phyloP scores from a whole-genome alignment of 2,113 vertebrate species.

The Cebus imitator region DNA sequence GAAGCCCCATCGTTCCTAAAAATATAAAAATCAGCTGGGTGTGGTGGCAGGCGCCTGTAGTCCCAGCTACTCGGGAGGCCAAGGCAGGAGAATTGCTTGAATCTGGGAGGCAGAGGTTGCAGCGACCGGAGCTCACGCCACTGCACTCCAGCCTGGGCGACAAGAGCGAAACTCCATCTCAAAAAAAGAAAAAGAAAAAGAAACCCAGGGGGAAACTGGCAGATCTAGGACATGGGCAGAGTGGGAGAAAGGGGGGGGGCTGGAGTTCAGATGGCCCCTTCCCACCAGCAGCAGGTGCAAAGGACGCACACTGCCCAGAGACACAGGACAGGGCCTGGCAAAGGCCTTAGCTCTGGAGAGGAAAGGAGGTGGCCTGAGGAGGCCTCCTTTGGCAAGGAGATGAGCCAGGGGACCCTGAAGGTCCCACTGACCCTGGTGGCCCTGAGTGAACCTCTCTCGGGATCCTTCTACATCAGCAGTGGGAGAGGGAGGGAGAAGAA shows the following conservation, averaged over 20 bases:
- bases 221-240: not conserved
- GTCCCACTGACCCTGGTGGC: not conserved
- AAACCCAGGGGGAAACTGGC: not conserved
- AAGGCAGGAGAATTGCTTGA: no score
- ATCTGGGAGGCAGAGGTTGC: no score
- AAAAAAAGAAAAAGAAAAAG: no score
- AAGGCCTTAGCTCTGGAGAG: not conserved
- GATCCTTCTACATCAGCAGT: not conserved
- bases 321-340: not conserved
- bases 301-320: not conserved
- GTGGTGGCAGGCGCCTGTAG: no score
- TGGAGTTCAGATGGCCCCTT: not conserved
- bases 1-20: no score
- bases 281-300: no score
- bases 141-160: no score
- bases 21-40: no score
- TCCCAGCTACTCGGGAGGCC: no score
- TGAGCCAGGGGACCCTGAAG: not conserved
- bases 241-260: rapidly evolving
- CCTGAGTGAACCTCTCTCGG: not conserved
- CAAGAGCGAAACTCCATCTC: no score
- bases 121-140: no score
- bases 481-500: not conserved
- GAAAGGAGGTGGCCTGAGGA: not conserved
- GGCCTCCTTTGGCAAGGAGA: not conserved